These are phyloP conservation scores for Scolanthus callimorphus DNA, from an alignment of 92 coral and sea anemone species.

Conservation along the genomic window DNA sequence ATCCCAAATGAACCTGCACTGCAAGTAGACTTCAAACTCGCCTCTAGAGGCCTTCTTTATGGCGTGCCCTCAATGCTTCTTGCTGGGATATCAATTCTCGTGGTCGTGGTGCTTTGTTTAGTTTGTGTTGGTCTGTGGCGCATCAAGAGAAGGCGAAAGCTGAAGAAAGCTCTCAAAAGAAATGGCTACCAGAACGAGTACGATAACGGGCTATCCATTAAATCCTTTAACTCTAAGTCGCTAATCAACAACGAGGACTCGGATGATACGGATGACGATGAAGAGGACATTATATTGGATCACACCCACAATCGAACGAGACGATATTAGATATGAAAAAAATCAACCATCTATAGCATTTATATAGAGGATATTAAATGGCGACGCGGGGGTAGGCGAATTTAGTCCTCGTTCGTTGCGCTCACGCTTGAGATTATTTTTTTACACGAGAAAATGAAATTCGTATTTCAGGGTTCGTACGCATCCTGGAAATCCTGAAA, in stretches of 20 bases:
- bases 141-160: constrained; percentile 51
- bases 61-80: constrained; percentile 72
- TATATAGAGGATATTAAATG: too few relatives aligned
- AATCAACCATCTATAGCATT: too few relatives aligned
- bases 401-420: too few relatives aligned
- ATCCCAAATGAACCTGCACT: constrained; percentile 69
- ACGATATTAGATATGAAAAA: too few relatives aligned
- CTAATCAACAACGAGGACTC: constrained; percentile 87
- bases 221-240: constrained; percentile 95
- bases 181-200: constrained; percentile 87
- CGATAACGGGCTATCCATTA: constrained; percentile 73
- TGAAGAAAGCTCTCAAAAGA: constrained; percentile 56
- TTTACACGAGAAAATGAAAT: too few relatives aligned
- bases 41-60: constrained; percentile 44
- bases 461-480: too few relatives aligned
- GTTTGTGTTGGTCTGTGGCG: constrained; percentile 77
- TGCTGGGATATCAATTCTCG: constrained; percentile 53
- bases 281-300: constrained; percentile 78
- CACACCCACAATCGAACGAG: constrained; percentile 22
- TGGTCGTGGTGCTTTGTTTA: constrained; percentile 48
- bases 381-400: too few relatives aligned
- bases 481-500: too few relatives aligned
- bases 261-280: constrained; percentile 97
- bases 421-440: too few relatives aligned
- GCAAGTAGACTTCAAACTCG: constrained; percentile 56